A percentile compares a stretch with the other conserved stretches of the same genome.
These are phyloP conservation scores for Pelobates fuscus DNA, from an alignment of 2,113 vertebrate genomes.

Conservation along the genomic window DNA sequence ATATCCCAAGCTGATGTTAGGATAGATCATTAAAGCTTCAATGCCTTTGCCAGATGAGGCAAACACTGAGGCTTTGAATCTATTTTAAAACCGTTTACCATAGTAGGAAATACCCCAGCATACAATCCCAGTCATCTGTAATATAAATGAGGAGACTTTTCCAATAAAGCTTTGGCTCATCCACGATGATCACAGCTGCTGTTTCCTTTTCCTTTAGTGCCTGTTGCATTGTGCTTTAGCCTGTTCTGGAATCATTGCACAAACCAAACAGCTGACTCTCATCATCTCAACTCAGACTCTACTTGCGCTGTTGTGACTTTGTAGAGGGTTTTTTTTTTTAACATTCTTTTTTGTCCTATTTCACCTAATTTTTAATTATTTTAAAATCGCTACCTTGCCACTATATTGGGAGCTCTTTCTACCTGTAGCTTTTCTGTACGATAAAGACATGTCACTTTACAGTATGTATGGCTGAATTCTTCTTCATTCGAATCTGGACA, in stretches of 20 bases:
- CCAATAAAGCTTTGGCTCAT: constrained; percentile 12
- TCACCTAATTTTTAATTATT: no score
- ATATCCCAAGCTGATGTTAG: neutral
- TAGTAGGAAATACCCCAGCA: constrained; percentile 10
- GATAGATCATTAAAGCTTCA: neutral
- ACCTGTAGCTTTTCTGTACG: no score
- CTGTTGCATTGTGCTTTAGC: neutral
- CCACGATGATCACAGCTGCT: neutral
- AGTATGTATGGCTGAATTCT: no score
- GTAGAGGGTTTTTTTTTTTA: no score
- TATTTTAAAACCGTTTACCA: constrained; percentile 14
- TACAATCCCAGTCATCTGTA: constrained; percentile 3
- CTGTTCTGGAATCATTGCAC: neutral
- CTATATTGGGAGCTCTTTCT: no score
- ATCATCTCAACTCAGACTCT: no score
- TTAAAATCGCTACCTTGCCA: no score
- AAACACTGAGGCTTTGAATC: neutral
- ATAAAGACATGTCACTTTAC: no score
- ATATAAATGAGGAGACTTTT: neutral
- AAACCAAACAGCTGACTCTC: neutral
- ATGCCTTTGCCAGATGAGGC: neutral
- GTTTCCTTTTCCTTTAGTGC: neutral
- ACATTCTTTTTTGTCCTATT: no score
- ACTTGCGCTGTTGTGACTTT: no score
- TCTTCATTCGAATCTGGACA: no score